Evolutionary conservation across 2,888 invertebrate genomes (phyloP).

Genomic region (Atrina japonica): DNA sequence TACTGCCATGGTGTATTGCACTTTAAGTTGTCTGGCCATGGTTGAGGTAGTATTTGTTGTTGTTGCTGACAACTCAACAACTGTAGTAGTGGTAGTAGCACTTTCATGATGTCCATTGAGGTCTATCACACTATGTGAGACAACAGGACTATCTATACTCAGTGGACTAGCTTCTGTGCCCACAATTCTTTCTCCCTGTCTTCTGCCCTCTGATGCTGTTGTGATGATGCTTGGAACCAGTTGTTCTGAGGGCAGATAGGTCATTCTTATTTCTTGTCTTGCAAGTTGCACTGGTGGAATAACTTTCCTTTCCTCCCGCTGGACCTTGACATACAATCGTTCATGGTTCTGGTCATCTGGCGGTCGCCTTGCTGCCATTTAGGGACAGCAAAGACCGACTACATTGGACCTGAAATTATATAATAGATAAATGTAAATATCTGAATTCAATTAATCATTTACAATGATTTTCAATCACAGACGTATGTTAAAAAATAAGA

Average conservation of each 20-base stretch:
- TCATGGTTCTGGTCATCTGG: conserved; percentile 58
- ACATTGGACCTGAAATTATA: conserved; percentile 41
- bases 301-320: conserved; percentile 60
- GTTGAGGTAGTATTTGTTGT: conserved; percentile 44
- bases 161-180: conserved; percentile 65
- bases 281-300: conserved; percentile 69
- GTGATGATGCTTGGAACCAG: conserved; percentile 49
- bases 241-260: conserved; percentile 50
- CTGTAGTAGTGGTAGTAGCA: conserved; percentile 6
- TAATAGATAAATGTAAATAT: too few relatives aligned
- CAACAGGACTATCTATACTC: conserved; percentile 51
- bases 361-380: conserved; percentile 66
- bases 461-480: too few relatives aligned
- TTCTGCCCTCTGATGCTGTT: conserved; percentile 45
- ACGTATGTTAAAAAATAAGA: too few relatives aligned
- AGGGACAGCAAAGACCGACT: conserved; percentile 52
- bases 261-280: conserved; percentile 68
- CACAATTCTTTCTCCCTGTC: conserved; percentile 63
- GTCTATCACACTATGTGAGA: conserved; percentile 18
- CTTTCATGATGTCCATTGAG: conserved; percentile 9
- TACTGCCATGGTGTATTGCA: conserved; percentile 44
- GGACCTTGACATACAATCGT: conserved; percentile 63
- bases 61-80: conserved; percentile 19
- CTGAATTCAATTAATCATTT: too few relatives aligned
- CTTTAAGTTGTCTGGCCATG: conserved; percentile 47